phyloP scores from a whole-genome alignment of 2,888 invertebrate genomes.

The Drosophila hamatofila region DNA sequence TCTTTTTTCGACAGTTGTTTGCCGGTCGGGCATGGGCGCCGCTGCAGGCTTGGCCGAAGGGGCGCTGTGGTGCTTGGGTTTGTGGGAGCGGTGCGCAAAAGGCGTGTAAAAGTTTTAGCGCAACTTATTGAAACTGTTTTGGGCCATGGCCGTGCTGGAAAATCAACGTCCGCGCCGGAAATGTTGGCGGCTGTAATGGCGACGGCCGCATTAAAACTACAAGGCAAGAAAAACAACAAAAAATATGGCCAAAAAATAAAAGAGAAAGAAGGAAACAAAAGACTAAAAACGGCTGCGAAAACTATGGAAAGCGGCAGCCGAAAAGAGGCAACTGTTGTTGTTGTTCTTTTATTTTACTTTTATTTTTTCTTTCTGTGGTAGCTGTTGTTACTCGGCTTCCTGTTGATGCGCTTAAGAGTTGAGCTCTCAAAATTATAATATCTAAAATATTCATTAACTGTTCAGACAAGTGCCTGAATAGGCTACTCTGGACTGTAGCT shows the following conservation, averaged over 20 bases:
- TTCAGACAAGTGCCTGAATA: background rate
- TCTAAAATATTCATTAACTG: constrained; percentile 19
- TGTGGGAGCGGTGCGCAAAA: constrained; percentile 43
- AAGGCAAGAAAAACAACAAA: constrained; percentile 37
- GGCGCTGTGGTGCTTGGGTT: background rate
- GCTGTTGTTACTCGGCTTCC: constrained; percentile 15
- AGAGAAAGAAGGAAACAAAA: constrained; percentile 4
- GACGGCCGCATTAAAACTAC: constrained; percentile 55
- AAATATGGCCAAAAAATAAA: constrained; percentile 1
- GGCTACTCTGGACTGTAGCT: background rate
- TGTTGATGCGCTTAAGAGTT: constrained; percentile 21
- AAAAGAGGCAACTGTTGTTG: constrained; percentile 12
- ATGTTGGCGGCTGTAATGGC: constrained; percentile 65
- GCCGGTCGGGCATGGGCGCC: background rate
- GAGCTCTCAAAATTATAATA: constrained; percentile 24
- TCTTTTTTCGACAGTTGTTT: constrained; percentile 41
- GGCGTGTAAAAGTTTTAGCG: constrained; percentile 75
- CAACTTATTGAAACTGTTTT: constrained; percentile 79
- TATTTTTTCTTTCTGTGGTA: background rate
- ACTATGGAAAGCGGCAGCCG: constrained; percentile 22
- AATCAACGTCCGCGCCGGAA: constrained; percentile 74
- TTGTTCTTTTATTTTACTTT: background rate
- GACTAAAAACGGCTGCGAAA: constrained; percentile 17
- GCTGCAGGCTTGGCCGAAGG: background rate
- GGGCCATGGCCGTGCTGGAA: constrained; percentile 73